phyloP scores from a whole-genome alignment of 2,797 vertebrate genomes.

The Propithecus perrieri region DNA sequence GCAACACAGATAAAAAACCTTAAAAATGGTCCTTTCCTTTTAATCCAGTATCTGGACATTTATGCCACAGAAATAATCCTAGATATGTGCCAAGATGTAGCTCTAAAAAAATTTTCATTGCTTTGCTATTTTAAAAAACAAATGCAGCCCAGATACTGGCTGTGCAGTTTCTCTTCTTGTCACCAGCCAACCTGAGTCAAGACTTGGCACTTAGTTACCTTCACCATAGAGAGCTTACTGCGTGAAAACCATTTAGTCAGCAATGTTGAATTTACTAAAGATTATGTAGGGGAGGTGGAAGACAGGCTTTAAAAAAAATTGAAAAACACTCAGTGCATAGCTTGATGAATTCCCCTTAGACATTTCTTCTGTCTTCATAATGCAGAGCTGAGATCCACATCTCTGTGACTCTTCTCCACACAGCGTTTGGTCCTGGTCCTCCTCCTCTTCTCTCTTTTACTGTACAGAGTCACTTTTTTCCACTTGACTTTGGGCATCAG shows the following conservation, averaged over 20 bases:
- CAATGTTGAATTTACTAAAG: background rate
- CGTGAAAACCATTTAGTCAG: background rate
- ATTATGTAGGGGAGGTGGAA: background rate
- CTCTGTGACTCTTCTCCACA: background rate
- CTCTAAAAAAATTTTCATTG: background rate
- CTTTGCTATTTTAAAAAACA: background rate
- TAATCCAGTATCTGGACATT: constrained; percentile 4
- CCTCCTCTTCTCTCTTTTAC: background rate
- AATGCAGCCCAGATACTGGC: background rate
- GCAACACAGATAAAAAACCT: background rate
- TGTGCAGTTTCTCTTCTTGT: background rate
- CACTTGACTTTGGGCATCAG: background rate
- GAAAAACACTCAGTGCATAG: background rate
- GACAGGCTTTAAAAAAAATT: background rate
- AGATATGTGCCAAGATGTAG: background rate
- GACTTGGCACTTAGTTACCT: background rate
- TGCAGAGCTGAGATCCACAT: background rate
- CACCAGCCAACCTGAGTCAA: background rate
- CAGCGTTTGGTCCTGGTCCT: background rate
- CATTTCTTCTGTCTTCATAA: background rate
- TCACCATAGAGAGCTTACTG: background rate
- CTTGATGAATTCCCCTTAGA: background rate
- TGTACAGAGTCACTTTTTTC: background rate
- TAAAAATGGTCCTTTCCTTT: background rate
- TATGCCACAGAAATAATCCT: background rate